phyloP scores from a whole-genome alignment of 2,797 vertebrate genomes.

The Lagocephalus sceleratus region DNA sequence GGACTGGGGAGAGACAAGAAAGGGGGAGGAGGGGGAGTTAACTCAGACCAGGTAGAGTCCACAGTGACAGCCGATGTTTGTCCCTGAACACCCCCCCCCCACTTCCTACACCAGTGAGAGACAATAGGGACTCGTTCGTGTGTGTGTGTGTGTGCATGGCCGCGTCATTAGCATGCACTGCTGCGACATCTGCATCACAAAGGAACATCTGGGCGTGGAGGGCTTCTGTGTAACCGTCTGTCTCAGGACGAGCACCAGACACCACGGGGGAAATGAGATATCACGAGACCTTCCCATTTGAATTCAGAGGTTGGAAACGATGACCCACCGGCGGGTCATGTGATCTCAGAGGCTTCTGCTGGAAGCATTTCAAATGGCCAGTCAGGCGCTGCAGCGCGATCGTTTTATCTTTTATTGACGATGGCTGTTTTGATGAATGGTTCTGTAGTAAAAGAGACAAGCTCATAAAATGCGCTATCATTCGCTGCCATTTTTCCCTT shows the following conservation, averaged over 20 bases:
- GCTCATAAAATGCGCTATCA: conserved; percentile 41
- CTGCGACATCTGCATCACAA: conserved; percentile 61
- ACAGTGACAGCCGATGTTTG: not conserved
- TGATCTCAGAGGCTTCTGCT: not conserved
- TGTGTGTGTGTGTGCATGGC: conserved; percentile 52
- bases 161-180: conserved; percentile 51
- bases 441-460: conserved; percentile 25
- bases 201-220: conserved; percentile 50
- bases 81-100: not conserved
- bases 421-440: conserved; percentile 49
- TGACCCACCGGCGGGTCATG: too few relatives aligned
- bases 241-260: not conserved
- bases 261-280: too few relatives aligned
- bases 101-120: conserved; percentile 21
- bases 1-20: conserved; percentile 73
- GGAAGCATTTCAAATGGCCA: conserved; percentile 20
- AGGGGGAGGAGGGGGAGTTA: not conserved
- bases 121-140: conserved; percentile 54
- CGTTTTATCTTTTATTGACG: conserved; percentile 42
- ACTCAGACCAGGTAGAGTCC: not conserved
- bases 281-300: too few relatives aligned
- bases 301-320: too few relatives aligned
- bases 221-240: not conserved
- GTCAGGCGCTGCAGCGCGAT: conserved; percentile 33
- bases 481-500: conserved; percentile 10